These are phyloP conservation scores for Octopus sinensis DNA, from an alignment of 1,140 invertebrate species.

Conservation along the genomic window DNA sequence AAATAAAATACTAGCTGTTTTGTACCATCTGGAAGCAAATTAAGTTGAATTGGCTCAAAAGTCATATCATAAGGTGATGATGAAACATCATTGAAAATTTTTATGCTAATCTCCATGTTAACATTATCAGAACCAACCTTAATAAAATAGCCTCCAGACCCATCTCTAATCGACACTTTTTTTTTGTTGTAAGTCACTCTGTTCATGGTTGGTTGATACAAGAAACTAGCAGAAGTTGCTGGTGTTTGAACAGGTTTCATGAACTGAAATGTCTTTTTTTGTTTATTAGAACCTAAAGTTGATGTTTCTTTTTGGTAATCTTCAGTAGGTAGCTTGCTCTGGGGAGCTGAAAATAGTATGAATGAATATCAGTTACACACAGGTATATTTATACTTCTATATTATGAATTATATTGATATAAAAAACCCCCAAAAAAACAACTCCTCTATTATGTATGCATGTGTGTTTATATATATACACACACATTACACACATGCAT, in stretches of 20 bases:
- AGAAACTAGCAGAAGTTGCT: constrained; percentile 12
- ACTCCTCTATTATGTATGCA: too few species aligned
- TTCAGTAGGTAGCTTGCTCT: not conserved
- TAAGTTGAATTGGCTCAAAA: constrained; percentile 33
- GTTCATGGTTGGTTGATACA: constrained; percentile 21
- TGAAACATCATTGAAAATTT: constrained; percentile 3
- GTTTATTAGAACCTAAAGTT: not conserved
- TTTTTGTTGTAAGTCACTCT: not conserved
- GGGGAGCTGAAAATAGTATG: not conserved
- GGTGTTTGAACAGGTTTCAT: not conserved
- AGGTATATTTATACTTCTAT: too few species aligned
- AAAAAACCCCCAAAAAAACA: too few species aligned
- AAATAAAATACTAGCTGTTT: constrained; percentile 40
- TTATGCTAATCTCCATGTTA: constrained; percentile 24
- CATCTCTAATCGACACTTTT: not conserved
- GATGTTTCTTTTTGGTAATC: not conserved
- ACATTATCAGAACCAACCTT: constrained; percentile 12
- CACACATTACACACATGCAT: too few species aligned
- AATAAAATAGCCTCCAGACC: constrained; percentile 1
- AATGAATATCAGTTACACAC: not conserved
- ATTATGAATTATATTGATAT: too few species aligned
- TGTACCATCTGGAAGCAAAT: constrained; percentile 37
- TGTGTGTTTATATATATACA: too few species aligned
- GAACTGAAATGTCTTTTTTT: not conserved
- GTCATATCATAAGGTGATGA: constrained; percentile 16